Conservation (phyloP, 2,113 vertebrate species). For the Scartelaos histophorus region DNA sequence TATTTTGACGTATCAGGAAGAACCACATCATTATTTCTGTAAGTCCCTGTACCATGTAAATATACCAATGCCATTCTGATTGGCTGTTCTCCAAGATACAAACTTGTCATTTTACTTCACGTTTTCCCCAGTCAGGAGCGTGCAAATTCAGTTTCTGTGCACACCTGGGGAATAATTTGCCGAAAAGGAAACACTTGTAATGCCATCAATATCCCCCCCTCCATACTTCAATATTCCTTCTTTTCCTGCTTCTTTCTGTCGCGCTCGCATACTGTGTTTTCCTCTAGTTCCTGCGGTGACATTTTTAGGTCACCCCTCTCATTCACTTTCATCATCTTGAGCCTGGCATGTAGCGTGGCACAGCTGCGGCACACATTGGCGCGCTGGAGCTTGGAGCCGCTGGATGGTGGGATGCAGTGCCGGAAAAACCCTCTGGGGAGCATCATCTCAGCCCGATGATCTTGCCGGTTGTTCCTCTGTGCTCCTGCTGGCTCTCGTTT, state of each 20-base stretch:
- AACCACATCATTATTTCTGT: background rate
- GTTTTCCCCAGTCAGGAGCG: background rate
- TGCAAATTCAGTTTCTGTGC: slow-evolving; percentile 11
- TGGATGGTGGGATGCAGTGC: slow-evolving; percentile 34
- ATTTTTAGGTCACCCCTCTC: slow-evolving; percentile 74
- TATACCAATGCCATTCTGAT: background rate
- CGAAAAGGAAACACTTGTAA: slow-evolving; percentile 24
- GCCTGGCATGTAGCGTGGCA: slow-evolving; percentile 18
- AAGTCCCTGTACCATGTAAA: background rate
- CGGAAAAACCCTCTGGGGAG: slow-evolving; percentile 43
- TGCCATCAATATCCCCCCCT: slow-evolving; percentile 15
- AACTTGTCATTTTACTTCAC: background rate
- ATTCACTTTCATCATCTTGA: slow-evolving; percentile 65
- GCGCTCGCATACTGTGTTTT: background rate
- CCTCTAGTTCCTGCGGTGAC: slow-evolving; percentile 54
- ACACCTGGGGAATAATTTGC: slow-evolving; percentile 30
- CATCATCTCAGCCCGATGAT: slow-evolving; percentile 37
- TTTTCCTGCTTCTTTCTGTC: slow-evolving; percentile 23
- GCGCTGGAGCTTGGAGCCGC: slow-evolving; percentile 29
- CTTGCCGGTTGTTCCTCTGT: slow-evolving; percentile 29
- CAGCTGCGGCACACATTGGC: slow-evolving; percentile 18
- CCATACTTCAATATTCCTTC: slow-evolving; percentile 17
- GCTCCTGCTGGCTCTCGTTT: slow-evolving; percentile 47
- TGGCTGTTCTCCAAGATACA: background rate
- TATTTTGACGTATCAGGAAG: background rate